Conservation (phyloP, 2,888 invertebrate genomes). For the Morpho helenor region DNA sequence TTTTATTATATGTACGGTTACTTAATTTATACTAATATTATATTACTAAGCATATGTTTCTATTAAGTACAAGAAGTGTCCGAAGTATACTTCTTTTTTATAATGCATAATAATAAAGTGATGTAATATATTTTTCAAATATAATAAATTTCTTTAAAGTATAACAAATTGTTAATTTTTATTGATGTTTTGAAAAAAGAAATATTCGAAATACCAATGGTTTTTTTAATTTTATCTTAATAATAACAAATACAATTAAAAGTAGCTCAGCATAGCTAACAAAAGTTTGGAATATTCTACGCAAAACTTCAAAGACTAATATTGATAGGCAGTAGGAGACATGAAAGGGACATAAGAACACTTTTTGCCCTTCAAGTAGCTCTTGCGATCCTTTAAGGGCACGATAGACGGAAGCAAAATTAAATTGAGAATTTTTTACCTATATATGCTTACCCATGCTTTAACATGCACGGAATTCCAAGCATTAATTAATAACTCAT, state of each 20-base stretch:
- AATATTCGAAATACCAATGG: no score
- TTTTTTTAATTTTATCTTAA: no score
- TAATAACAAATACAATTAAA: no score
- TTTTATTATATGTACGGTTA: neutral
- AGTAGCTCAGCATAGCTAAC: no score
- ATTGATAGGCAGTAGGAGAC: neutral
- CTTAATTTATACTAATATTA: neutral
- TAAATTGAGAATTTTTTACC: neutral
- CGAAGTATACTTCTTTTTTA: no score
- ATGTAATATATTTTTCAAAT: no score
- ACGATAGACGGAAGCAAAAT: no score
- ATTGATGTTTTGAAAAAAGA: neutral
- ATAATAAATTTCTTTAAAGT: neutral
- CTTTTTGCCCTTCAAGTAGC: conserved; percentile 1
- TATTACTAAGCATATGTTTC: neutral
- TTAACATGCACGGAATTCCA: no score
- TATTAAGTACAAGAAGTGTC: neutral
- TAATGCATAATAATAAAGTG: neutral
- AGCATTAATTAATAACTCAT: no score
- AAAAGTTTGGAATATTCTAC: no score
- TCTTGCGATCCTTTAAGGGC: neutral
- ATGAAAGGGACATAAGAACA: conserved; percentile 1
- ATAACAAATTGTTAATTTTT: neutral
- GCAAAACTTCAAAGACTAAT: no score
- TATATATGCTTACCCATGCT: neutral